Percentiles rank a stretch among this genome's conserved stretches.
phyloP scores from a whole-genome alignment of 2,888 invertebrate species.

The Cryptocephalus moraei region DNA sequence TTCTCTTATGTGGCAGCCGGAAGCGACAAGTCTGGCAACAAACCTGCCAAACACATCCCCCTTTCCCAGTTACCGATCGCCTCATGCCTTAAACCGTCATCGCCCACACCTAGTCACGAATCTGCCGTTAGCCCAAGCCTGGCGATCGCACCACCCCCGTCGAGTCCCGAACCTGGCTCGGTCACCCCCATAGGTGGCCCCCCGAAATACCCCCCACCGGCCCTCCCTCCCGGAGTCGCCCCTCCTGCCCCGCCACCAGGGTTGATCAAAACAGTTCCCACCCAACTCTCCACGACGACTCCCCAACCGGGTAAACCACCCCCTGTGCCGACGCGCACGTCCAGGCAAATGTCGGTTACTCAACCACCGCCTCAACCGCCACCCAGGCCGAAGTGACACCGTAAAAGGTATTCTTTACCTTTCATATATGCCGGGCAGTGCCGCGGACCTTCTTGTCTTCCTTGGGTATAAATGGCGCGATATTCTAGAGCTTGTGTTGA shows the following conservation, averaged over 20 bases:
- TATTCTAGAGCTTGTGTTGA: no score
- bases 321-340: constrained; percentile 43
- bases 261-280: constrained; percentile 18
- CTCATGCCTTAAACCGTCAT: constrained; percentile 10
- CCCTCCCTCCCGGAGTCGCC: constrained; percentile 30
- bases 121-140: constrained; percentile 5
- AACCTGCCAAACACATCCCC: constrained; percentile 7
- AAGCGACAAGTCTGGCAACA: constrained; percentile 50
- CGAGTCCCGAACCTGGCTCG: constrained; percentile 24
- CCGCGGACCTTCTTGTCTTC: constrained; percentile 34
- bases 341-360: constrained; percentile 35
- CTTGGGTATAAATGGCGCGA: constrained; percentile 25
- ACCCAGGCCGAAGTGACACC: constrained; percentile 36
- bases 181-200: constrained; percentile 34
- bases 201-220: constrained; percentile 35
- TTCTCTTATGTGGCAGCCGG: constrained; percentile 98
- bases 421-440: constrained; percentile 33
- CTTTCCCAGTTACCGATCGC: constrained; percentile 8
- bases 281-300: constrained; percentile 28
- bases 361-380: constrained; percentile 37
- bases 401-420: constrained; percentile 32
- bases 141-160: constrained; percentile 12
- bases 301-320: constrained; percentile 35
- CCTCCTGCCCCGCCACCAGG: constrained; percentile 35
- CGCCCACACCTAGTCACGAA: constrained; percentile 9